Percentiles rank a stretch among this genome's conserved stretches.
phyloP scores from a whole-genome alignment of 2,888 invertebrate genomes.

The Thereva nobilitata region DNA sequence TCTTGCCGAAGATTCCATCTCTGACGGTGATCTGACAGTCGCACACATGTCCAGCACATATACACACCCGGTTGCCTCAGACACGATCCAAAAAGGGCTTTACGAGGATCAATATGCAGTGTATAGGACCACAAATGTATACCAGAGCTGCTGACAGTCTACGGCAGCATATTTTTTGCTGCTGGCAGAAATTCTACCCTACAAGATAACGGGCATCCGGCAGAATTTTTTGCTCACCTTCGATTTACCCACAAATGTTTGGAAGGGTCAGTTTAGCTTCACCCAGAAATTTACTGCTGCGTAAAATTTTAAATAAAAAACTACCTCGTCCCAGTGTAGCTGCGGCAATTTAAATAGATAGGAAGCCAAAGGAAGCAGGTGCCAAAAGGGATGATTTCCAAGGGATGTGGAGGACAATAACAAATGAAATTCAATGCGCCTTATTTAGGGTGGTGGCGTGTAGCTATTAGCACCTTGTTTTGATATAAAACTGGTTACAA shows the following conservation, averaged over 20 bases:
- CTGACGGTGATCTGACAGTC: background rate
- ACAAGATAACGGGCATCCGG: background rate
- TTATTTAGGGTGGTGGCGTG: too few species aligned
- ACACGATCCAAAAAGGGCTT: background rate
- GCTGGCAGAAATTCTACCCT: too few species aligned
- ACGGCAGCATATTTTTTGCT: background rate
- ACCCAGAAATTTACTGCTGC: slow-evolving; percentile 19
- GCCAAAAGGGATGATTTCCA: too few species aligned
- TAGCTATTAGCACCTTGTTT: too few species aligned
- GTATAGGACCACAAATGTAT: background rate
- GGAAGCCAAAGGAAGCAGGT: background rate
- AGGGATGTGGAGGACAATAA: too few species aligned
- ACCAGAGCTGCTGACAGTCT: background rate
- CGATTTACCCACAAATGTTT: slow-evolving; percentile 12
- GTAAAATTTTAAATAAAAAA: slow-evolving; percentile 15
- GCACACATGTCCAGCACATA: background rate
- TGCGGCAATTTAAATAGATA: background rate
- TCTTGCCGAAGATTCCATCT: background rate
- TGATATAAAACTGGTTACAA: too few species aligned
- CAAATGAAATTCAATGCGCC: too few species aligned
- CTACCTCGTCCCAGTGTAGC: background rate
- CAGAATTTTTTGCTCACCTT: slow-evolving; percentile 2
- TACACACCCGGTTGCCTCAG: too few species aligned
- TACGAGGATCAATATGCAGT: background rate
- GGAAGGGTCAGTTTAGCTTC: slow-evolving; percentile 27